Percentiles rank a stretch among this genome's conserved stretches.
Evolutionary conservation across 2,113 vertebrate genomes (phyloP).

Genomic region (Nibea albiflora): DNA sequence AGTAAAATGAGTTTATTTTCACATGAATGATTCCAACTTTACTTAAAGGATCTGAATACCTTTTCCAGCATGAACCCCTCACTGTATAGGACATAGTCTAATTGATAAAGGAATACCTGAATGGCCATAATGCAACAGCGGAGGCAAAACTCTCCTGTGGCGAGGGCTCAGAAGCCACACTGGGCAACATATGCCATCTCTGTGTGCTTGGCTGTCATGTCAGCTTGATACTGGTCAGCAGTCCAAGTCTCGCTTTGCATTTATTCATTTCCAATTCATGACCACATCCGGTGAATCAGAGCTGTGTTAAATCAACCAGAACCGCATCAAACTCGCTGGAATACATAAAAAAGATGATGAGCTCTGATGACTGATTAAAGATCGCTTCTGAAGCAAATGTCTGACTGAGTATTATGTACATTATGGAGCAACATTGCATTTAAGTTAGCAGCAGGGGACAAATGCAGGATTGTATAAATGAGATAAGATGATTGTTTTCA

Average conservation of each 20-base stretch:
- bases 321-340: constrained; percentile 31
- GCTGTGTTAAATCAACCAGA: constrained; percentile 56
- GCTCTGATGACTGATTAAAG: constrained; percentile 44
- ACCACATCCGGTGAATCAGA: constrained; percentile 52
- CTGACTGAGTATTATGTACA: not conserved
- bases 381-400: constrained; percentile 31
- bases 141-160: constrained; percentile 52
- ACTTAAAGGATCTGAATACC: too few species aligned
- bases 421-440: not conserved
- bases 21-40: too few species aligned
- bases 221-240: constrained; percentile 72
- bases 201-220: constrained; percentile 56
- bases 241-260: constrained; percentile 67
- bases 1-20: not conserved
- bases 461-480: not conserved
- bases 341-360: constrained; percentile 41
- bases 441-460: not conserved
- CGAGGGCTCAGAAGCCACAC: constrained; percentile 55
- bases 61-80: too few species aligned
- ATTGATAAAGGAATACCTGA: constrained; percentile 34
- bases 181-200: constrained; percentile 73
- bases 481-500: constrained; percentile 23
- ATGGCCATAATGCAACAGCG: constrained; percentile 4
- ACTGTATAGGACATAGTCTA: not conserved
- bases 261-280: constrained; percentile 71